Conservation (phyloP, 2,888 invertebrate species). For the Morpho helenor region DNA sequence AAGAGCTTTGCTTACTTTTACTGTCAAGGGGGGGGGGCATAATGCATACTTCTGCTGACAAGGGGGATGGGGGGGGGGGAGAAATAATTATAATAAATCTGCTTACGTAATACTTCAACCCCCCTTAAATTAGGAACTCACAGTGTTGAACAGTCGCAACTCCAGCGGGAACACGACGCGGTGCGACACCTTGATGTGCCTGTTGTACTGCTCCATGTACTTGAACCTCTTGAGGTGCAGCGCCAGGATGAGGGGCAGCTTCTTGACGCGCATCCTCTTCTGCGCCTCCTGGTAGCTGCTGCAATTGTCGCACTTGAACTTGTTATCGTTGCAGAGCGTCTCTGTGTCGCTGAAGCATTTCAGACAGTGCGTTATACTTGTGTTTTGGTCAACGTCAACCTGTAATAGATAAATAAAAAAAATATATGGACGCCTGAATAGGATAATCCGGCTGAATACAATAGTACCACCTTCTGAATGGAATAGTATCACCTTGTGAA, state of each 20-base stretch:
- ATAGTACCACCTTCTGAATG: background rate
- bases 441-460: background rate
- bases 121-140: no score
- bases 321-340: constrained; percentile 98
- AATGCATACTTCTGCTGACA: no score
- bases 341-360: constrained; percentile 99
- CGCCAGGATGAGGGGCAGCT: constrained; percentile 97
- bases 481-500: no score
- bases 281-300: constrained; percentile 99
- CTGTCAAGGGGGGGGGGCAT: no score
- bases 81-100: no score
- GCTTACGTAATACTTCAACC: no score
- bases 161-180: constrained; percentile 99
- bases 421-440: background rate
- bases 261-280: constrained; percentile 99
- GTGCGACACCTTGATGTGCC: constrained; percentile 99
- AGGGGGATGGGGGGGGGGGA: no score
- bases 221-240: constrained; percentile 98
- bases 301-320: constrained; percentile 99
- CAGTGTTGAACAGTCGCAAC: constrained; percentile 97
- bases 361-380: constrained; percentile 98
- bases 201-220: constrained; percentile 98
- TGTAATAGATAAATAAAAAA: constrained; percentile 60
- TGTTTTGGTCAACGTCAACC: constrained; percentile 99
- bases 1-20: no score